Base-by-base conservation (phyloP, 2,797 vertebrate genomes). In the Pangasius mekongensis region DNA sequence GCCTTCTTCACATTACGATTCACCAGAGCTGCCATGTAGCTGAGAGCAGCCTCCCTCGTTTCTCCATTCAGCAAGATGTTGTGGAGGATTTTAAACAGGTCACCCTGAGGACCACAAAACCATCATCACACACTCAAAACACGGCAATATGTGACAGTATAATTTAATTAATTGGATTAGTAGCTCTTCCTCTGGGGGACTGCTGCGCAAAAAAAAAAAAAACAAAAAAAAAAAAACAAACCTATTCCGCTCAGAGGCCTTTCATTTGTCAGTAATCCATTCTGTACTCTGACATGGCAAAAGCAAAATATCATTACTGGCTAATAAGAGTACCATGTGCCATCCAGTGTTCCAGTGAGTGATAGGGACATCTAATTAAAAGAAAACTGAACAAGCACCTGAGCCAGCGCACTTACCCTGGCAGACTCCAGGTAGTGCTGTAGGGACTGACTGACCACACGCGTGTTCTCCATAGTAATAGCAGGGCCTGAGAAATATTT, bases 401-500 rank as follows among this genome's bases (percentile, higher is more conserved):
- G 39, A 83, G 58, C 13, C 36, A 47, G 67, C 33, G 47, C 36
- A 52, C 90, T 93, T 91, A 99, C 98, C 96, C 98, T 96, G 82
- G 98, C 98, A 14, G 97, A 96, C 91, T 99, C 99, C 95, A 99
- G 93, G 93, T 99, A 99, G 93, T 99, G 98, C 91, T 99, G 99
- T 92, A 99, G 93, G 6, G 99, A 98, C 82, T 99, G 99, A 94
- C 98, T 99, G 90, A 99, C 97, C 30, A 99, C 98, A 2, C 98
- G 95, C 0, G 98, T 99, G 95, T 99, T 99, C 94, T 99, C 99
- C 92, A 98, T 96, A 90, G 98, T 99, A 92, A 99, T 98, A 85
- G 99, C 97, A 89, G 99, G 98, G 84, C 99, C 98, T 90, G 99
- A 99, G 96, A 99, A 99, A 95, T 99, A 99, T 91, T 99, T 99